Evolutionary conservation across 2,888 invertebrate genomes (phyloP).

Genomic region (Aricia artaxerxes): DNA sequence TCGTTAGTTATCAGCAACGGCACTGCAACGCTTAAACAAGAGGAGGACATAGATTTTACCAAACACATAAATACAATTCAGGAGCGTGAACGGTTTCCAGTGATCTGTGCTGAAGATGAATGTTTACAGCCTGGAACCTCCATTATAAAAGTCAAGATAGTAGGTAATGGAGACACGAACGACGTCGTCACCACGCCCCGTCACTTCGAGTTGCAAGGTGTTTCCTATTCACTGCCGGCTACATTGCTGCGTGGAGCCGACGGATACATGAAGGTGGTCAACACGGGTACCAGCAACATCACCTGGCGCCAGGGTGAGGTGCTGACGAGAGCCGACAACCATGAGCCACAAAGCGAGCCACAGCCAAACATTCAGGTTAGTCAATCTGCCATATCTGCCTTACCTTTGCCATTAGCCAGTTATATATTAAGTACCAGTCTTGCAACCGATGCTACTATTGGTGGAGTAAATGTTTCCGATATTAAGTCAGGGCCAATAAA

Average conservation of each 20-base stretch:
- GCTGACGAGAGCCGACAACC: slow-evolving; percentile 38
- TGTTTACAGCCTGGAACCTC: background rate
- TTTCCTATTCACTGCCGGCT: background rate
- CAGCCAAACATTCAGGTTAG: background rate
- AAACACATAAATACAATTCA: too few species aligned
- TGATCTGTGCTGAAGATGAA: background rate
- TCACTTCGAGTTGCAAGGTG: slow-evolving; percentile 28
- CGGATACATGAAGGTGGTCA: slow-evolving; percentile 14
- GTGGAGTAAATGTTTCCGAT: background rate
- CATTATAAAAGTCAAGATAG: too few species aligned
- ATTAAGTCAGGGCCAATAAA: too few species aligned
- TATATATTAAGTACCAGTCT: background rate
- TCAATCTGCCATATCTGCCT: too few species aligned
- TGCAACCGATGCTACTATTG: background rate
- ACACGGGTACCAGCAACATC: background rate
- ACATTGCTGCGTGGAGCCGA: too few species aligned
- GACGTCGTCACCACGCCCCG: slow-evolving; percentile 30
- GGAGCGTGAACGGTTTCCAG: too few species aligned
- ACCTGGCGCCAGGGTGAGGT: slow-evolving; percentile 29
- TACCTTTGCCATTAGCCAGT: background rate
- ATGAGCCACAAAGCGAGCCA: slow-evolving; percentile 1
- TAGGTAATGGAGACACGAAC: slow-evolving; percentile 18
- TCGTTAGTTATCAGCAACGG: too few species aligned
- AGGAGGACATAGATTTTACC: too few species aligned
- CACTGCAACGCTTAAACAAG: too few species aligned